A percentile compares a stretch with the other conserved stretches of the same genome.
Evolutionary conservation across 2,888 invertebrate genomes (phyloP).

Genomic region (Drosophila cracens): DNA sequence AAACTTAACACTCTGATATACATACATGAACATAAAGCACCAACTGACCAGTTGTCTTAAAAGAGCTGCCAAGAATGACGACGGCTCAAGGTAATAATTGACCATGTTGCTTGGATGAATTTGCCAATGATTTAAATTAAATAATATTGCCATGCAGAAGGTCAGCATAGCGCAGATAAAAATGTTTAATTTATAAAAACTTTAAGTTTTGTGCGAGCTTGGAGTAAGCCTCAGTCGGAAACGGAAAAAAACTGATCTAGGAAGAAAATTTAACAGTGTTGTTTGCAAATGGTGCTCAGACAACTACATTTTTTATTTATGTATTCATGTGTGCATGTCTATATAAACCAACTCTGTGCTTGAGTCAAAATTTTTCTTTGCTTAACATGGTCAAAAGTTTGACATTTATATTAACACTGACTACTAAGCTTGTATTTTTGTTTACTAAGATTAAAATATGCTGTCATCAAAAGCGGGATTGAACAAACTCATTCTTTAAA

Average conservation of each 20-base stretch:
- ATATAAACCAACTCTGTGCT: not conserved
- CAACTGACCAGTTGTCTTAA: constrained; percentile 44
- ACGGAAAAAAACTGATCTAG: not conserved
- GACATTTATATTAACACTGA: not conserved
- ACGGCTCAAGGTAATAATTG: constrained; percentile 69
- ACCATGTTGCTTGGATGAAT: constrained; percentile 19
- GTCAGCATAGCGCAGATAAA: constrained; percentile 22
- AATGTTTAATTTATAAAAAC: not conserved
- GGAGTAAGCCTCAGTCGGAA: not conserved
- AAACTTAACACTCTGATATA: constrained; percentile 11
- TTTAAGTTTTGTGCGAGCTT: not conserved
- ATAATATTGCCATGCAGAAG: constrained; percentile 32
- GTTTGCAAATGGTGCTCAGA: not conserved
- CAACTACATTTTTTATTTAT: accelerated
- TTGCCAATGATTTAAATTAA: constrained; percentile 15
- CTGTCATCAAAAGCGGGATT: not conserved
- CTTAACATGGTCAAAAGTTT: not conserved
- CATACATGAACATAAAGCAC: constrained; percentile 11
- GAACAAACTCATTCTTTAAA: not conserved
- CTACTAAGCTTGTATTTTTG: not conserved
- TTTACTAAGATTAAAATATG: not conserved
- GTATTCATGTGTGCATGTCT: not conserved
- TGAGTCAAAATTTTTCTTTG: not conserved
- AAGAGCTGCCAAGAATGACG: constrained; percentile 32
- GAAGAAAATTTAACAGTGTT: not conserved